Evolutionary conservation across 2,888 invertebrate species (phyloP).

Genomic region (Stictocephala bisonia): DNA sequence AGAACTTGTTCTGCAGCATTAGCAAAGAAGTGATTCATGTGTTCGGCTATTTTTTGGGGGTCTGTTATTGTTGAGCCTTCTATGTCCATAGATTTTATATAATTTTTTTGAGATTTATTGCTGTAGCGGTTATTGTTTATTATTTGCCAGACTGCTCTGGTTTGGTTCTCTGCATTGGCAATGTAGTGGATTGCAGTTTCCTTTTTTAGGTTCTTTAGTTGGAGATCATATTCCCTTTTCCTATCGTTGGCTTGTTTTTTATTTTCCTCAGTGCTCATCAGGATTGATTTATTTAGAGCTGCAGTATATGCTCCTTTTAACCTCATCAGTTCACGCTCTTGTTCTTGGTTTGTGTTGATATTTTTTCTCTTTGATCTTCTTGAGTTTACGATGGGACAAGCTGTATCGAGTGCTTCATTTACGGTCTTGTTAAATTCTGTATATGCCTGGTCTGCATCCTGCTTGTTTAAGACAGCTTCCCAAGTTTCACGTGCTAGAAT

Average conservation of each 20-base stretch:
- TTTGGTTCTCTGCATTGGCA: conserved; percentile 10
- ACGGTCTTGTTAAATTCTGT: conserved; percentile 3
- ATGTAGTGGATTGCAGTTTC: conserved; percentile 6
- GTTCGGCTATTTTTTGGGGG: conserved; percentile 31
- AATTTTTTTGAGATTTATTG: conserved; percentile 16
- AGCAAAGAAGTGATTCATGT: conserved; percentile 28
- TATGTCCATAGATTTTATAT: neutral
- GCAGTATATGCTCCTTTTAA: conserved; percentile 11
- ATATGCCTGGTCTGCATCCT: conserved; percentile 17
- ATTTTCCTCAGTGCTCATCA: conserved; percentile 9
- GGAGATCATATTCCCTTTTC: conserved; percentile 16
- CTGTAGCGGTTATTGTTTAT: conserved; percentile 10
- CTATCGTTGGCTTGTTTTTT: neutral
- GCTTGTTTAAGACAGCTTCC: neutral
- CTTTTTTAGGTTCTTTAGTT: conserved; percentile 8
- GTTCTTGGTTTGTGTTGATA: neutral
- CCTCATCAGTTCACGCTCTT: conserved; percentile 11
- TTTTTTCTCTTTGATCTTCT: conserved; percentile 21
- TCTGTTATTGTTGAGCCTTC: conserved; percentile 21
- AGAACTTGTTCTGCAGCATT: conserved; percentile 28
- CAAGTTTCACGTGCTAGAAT: conserved; percentile 15
- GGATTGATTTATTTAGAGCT: conserved; percentile 18
- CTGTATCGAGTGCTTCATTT: conserved; percentile 1
- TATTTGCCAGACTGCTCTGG: conserved; percentile 15
- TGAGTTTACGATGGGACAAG: conserved; percentile 10